Evolutionary conservation across 1,140 invertebrate species (phyloP), one percentile per base, ranked within the genome.

Genomic region (Stenopsyche tienmushanensis): DNA sequence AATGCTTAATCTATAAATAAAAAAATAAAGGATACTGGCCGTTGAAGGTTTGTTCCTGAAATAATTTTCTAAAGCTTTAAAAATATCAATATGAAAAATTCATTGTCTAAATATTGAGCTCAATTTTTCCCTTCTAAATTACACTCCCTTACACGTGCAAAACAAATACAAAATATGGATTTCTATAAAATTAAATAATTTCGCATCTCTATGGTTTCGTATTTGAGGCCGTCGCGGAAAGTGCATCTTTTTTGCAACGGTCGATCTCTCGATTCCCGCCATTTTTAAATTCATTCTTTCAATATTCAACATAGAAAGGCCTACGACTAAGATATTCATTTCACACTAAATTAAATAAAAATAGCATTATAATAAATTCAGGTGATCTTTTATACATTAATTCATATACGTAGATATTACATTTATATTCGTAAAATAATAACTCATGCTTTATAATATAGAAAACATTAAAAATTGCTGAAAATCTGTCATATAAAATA

Each of bases 21-120:
- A n/a, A n/a, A n/a, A n/a, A n/a, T n/a, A n/a, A n/a, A 10, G 13
- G 47, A 49, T 49, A 49, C 47, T 49, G 47, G 47, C 47, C 47
- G 15, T 18, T 20, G 13, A 42, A 2, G 13, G 9, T 2, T 42
- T 9, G 9, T 2, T 2, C 18, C 9, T 34, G 13, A 34, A 34
- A 34, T 34, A 7, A 34, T 34, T 7, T 34, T 5, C 29, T 5
- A 34, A 34, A 34, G 29, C 13, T 7, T 34, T 7, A 34, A 34
- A 34, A 7, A 7, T 7, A 13, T 34, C 13, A 7, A 7, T 13
- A 34, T 34, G 13, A 7, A 54, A 47, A 60, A 60, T 60, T 60
- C 57, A 60, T 60, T 60, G 57, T 60, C 57, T 47, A 42, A 34
- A 47, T 10, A 47, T 60, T 60, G 57, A 60, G 57, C 57, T 58